phyloP scores from a whole-genome alignment of 2,113 vertebrate genomes.

The Paracanthobrama guichenoti region DNA sequence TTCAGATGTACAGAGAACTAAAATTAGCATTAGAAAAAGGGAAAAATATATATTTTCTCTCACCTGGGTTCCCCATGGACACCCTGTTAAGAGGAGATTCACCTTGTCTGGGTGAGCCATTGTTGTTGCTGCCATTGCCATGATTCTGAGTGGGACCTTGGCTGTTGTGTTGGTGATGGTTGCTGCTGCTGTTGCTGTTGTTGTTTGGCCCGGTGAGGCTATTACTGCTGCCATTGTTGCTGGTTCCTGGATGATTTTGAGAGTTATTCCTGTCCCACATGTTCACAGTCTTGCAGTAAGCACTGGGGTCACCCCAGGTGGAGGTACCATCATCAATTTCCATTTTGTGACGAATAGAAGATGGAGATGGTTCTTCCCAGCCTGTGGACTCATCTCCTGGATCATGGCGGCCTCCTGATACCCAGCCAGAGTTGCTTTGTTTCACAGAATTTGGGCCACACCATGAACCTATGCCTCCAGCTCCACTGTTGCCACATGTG shows the following conservation, averaged over 20 bases:
- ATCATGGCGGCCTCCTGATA: constrained; percentile 81
- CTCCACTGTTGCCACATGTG: constrained; percentile 68
- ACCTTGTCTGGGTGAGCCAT: constrained; percentile 81
- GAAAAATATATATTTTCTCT: constrained; percentile 36
- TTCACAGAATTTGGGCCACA: constrained; percentile 91
- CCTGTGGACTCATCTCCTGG: constrained; percentile 87
- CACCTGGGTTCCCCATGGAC: constrained; percentile 86
- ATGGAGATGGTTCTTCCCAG: constrained; percentile 96
- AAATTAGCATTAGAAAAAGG: not conserved
- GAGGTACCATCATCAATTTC: constrained; percentile 98
- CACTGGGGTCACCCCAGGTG: constrained; percentile 94
- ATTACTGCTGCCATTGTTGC: constrained; percentile 70
- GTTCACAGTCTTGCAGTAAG: constrained; percentile 90
- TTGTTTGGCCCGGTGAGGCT: constrained; percentile 84
- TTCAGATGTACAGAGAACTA: not conserved
- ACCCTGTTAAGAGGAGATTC: constrained; percentile 83
- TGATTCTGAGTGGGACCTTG: constrained; percentile 75
- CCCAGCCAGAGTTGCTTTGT: constrained; percentile 85
- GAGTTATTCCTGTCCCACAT: constrained; percentile 97
- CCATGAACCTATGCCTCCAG: constrained; percentile 85
- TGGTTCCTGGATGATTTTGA: constrained; percentile 71
- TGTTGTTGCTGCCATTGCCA: constrained; percentile 79
- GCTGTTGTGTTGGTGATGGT: constrained; percentile 73
- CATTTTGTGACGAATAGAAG: constrained; percentile 96
- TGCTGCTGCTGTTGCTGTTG: constrained; percentile 70